Conservation (phyloP, 2,888 invertebrate genomes). For the Drosophila parthenogenetica region DNA sequence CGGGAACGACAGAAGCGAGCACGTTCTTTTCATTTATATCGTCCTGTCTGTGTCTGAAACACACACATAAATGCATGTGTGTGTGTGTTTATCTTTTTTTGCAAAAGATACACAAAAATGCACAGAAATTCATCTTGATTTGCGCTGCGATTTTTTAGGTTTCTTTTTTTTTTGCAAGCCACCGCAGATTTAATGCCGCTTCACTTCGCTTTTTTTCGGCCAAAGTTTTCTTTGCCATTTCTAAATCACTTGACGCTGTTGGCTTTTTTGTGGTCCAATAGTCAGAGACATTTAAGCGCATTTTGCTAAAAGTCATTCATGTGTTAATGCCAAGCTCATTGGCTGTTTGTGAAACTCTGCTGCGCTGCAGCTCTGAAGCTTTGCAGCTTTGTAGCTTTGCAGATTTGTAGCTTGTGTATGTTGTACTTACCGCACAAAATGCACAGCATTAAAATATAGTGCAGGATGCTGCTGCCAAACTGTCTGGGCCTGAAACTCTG, state of each 20-base stretch:
- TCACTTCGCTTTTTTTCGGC: constrained; percentile 15
- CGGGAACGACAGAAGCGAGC: constrained; percentile 26
- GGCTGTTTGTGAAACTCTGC: constrained; percentile 23
- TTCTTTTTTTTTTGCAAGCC: constrained; percentile 14
- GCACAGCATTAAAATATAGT: constrained; percentile 54
- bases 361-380: background rate
- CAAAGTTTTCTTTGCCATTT: constrained; percentile 24
- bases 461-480: constrained; percentile 40
- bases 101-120: constrained; percentile 67
- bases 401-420: constrained; percentile 1
- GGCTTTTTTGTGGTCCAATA: constrained; percentile 46
- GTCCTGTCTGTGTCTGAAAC: constrained; percentile 34
- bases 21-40: constrained; percentile 43
- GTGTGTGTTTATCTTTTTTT: constrained; percentile 8
- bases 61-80: constrained; percentile 7
- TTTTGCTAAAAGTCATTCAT: constrained; percentile 72
- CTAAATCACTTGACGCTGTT: constrained; percentile 52
- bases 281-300: constrained; percentile 73
- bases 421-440: constrained; percentile 68
- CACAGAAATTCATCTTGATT: constrained; percentile 79
- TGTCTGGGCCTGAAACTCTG: constrained; percentile 35
- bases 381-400: no score
- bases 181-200: constrained; percentile 50
- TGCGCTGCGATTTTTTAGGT: constrained; percentile 44
- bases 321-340: constrained; percentile 55